Evolutionary conservation across 2,113 vertebrate species (phyloP).

Genomic region (Potamarius usumacintae): DNA sequence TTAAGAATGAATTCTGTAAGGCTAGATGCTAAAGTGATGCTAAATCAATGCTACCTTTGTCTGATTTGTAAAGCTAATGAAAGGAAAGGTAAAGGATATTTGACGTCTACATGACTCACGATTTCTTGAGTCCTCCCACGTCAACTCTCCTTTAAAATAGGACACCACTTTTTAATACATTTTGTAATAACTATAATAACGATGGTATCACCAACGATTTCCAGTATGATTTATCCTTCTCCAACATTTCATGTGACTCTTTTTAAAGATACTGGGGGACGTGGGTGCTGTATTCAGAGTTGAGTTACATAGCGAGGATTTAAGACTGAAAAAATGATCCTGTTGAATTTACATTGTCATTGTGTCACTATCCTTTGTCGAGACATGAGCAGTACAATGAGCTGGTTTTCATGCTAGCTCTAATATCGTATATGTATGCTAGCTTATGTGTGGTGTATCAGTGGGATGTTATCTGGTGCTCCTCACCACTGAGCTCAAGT

Average conservation of each 20-base stretch:
- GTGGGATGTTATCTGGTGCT: background rate
- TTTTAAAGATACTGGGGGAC: background rate
- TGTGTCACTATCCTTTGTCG: background rate
- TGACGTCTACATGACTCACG: background rate
- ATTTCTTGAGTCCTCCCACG: background rate
- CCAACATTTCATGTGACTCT: background rate
- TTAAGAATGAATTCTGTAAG: background rate
- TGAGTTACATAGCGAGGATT: background rate
- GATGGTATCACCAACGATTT: background rate
- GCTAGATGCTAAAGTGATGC: background rate
- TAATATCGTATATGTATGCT: background rate
- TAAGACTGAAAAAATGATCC: background rate
- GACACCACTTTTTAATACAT: too few relatives aligned
- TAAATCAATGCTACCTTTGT: background rate
- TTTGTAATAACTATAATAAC: background rate
- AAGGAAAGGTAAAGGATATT: background rate
- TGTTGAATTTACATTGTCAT: background rate
- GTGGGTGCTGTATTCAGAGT: background rate
- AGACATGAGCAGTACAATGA: background rate
- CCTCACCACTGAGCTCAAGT: conserved; percentile 48
- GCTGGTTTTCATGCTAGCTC: background rate
- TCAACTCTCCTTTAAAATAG: background rate
- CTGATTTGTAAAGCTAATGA: background rate
- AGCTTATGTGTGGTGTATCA: background rate
- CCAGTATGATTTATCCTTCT: background rate